These are phyloP conservation scores for Lacerta viridis DNA, from an alignment of 2,797 vertebrate genomes.

Conservation along the genomic window DNA sequence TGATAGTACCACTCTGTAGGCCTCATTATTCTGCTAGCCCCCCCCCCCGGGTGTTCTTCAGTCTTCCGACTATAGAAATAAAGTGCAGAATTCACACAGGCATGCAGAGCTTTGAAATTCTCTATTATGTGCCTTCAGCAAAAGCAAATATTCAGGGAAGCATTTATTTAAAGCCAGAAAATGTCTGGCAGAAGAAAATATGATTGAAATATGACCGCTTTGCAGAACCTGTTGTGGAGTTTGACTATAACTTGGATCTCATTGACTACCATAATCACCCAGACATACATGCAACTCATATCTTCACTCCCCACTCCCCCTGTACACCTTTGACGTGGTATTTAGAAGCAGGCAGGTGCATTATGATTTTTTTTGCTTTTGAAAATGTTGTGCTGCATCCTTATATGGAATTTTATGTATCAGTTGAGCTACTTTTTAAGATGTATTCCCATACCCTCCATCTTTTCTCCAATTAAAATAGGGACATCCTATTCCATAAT, in stretches of 20 bases:
- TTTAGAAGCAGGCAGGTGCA: conserved; percentile 29
- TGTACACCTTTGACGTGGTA: not conserved
- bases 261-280: not conserved
- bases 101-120: conserved; percentile 42
- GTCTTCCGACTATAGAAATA: conserved; percentile 30
- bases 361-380: conserved; percentile 54
- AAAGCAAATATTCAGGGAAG: conserved; percentile 57
- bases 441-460: too few species aligned
- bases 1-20: not conserved
- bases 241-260: not conserved
- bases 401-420: conserved; percentile 57
- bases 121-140: conserved; percentile 4
- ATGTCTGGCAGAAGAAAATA: conserved; percentile 30
- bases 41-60: not conserved
- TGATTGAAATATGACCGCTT: conserved; percentile 34
- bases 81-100: conserved; percentile 6
- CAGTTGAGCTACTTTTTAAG: conserved; percentile 50
- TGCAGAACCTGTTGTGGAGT: conserved; percentile 31
- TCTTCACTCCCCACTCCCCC: not conserved
- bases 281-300: not conserved
- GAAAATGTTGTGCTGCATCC: conserved; percentile 35
- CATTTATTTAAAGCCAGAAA: conserved; percentile 46
- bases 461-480: too few species aligned
- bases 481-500: too few species aligned
- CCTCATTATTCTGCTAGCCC: not conserved